Evolutionary conservation across 2,113 vertebrate species (phyloP), one percentile per base, ranked within the genome.

Genomic region (Danionella cerebrum): DNA sequence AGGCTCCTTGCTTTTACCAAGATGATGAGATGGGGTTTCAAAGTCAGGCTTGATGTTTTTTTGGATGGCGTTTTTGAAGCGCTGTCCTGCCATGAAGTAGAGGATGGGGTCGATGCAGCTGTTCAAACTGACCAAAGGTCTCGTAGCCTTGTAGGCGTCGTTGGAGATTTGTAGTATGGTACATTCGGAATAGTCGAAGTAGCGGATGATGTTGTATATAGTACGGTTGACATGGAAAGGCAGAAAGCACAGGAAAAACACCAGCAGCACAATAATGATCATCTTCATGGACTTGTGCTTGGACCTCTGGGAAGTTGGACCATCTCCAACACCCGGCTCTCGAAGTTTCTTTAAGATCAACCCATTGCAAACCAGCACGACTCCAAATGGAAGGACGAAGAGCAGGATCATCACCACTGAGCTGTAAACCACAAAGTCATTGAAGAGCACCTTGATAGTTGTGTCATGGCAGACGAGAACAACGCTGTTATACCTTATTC

Each of bases 241-340:
- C 66, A 98, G 86, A 65, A 98, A 98, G 70, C 95, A 97, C 14
- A 98, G 79, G 2, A 93, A 83, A 74, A 98, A 98, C 11, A 88
- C 88, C 0, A 86, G 72, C 81, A 96, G 69, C 58, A 98, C 93
- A 0, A 98, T 88, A 39, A 95, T 79, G 2, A 98, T 94, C 90
- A 94, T 98, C 88, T 92, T 95, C 38, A 97, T 89, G 0, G 96
- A 97, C 77, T 94, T 97, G 85, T 91, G 90, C 68, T 94, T 97
- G 78, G 88, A 90, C 2, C 77, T 83, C 0, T 84, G 85, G 5
- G 89, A 82, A 6, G 80, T 80, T 1, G 79, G 42, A 0, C 83
- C 83, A 0, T 88, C 86, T 0, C 80, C 72, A 0, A 85, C 79
- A 0, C 65, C 80, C 0, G 92, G 87, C 72, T 85, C 78, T 0